phyloP scores from a whole-genome alignment of 2,113 vertebrate species.

The Vidua chalybeata region DNA sequence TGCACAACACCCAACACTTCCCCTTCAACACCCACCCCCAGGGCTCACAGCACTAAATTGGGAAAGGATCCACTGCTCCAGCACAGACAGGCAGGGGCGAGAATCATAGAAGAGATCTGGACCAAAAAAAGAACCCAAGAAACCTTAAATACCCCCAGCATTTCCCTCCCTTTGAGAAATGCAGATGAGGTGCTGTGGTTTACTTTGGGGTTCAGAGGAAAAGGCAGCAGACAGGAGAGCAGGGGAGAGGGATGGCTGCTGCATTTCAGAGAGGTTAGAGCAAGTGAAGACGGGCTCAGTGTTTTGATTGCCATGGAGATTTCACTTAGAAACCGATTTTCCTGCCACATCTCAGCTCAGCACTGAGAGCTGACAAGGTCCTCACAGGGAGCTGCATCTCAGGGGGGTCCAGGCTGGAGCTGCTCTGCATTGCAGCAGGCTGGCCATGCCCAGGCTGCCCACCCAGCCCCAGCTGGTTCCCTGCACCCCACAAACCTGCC shows the following conservation, averaged over 20 bases:
- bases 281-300: not conserved
- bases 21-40: not conserved
- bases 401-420: not conserved
- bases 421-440: not conserved
- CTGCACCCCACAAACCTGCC: not conserved
- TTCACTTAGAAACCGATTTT: conserved; percentile 34
- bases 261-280: conserved; percentile 14
- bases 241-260: not conserved
- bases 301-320: conserved; percentile 55
- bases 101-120: not conserved
- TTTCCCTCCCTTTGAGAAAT: not conserved
- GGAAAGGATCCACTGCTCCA: not conserved
- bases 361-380: not conserved
- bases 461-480: not conserved
- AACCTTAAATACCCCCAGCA: not conserved
- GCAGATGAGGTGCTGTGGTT: not conserved
- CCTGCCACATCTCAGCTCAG: not conserved
- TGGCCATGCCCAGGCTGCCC: not conserved
- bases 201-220: not conserved
- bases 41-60: not conserved
- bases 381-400: not conserved
- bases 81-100: not conserved
- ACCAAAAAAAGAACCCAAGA: rapidly evolving
- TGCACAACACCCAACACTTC: not conserved
- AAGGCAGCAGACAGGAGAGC: not conserved